Conservation (phyloP, 2,113 vertebrate species). For the Nothobranchius furzeri region DNA sequence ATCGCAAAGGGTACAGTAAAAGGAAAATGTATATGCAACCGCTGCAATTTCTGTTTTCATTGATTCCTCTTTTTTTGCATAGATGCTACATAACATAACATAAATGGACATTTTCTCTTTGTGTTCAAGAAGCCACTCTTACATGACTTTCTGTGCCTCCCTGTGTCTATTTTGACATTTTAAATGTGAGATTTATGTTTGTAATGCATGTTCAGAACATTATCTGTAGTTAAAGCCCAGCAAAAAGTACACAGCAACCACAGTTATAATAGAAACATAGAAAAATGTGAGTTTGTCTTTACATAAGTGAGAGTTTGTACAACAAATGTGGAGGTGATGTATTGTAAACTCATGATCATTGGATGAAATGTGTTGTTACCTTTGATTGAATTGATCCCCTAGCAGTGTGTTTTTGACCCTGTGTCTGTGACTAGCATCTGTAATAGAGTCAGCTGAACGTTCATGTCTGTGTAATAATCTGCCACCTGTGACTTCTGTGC, state of each 20-base stretch:
- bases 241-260: constrained; percentile 35
- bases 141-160: constrained; percentile 37
- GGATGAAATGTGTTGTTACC: constrained; percentile 30
- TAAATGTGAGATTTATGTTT: constrained; percentile 13
- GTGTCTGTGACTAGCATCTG: constrained; percentile 60
- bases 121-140: constrained; percentile 41
- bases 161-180: constrained; percentile 22
- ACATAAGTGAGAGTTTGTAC: constrained; percentile 33
- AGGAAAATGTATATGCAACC: constrained; percentile 26
- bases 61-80: constrained; percentile 11
- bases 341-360: constrained; percentile 21
- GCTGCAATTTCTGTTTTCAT: constrained; percentile 19
- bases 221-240: constrained; percentile 25
- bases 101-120: constrained; percentile 1
- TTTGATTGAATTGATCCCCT: constrained; percentile 57
- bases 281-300: constrained; percentile 22
- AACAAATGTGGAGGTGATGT: constrained; percentile 35
- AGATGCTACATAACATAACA: not conserved
- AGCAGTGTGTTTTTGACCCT: constrained; percentile 50
- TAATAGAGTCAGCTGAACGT: constrained; percentile 45
- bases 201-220: constrained; percentile 31
- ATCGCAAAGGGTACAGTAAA: constrained; percentile 7
- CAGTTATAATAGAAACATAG: constrained; percentile 6
- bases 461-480: constrained; percentile 36
- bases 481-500: constrained; percentile 45